A percentile compares a stretch with the other conserved stretches of the same genome.
phyloP scores from a whole-genome alignment of 1,140 invertebrate genomes.

The Papilio xuthus region DNA sequence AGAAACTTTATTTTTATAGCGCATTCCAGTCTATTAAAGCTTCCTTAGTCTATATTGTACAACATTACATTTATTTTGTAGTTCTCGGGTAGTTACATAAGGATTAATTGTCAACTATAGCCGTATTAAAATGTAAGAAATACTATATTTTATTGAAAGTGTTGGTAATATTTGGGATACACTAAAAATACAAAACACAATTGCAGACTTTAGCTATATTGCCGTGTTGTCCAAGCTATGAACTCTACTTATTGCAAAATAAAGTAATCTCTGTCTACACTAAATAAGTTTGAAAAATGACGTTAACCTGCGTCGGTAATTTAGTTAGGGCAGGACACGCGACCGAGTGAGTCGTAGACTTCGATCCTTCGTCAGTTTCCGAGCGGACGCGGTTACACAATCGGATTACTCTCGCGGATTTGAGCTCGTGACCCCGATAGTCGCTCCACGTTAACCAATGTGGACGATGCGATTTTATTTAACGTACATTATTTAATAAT shows the following conservation, averaged over 20 bases:
- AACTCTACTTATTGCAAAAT: no score
- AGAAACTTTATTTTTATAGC: conserved; percentile 19
- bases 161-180: not conserved
- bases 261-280: not conserved
- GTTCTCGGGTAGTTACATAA: not conserved
- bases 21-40: conserved; percentile 29
- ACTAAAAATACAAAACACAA: not conserved
- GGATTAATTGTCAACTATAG: not conserved
- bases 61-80: not conserved
- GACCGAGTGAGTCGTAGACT: conserved; percentile 55
- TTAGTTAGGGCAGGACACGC: conserved; percentile 59
- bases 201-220: not conserved
- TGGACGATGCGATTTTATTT: conserved; percentile 33
- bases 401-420: conserved; percentile 70
- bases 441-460: conserved; percentile 37
- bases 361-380: conserved; percentile 50
- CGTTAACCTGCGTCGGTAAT: conserved; percentile 54
- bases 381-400: conserved; percentile 51
- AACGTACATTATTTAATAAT: conserved; percentile 5
- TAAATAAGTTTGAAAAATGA: conserved; percentile 23
- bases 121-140: not conserved
- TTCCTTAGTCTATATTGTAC: conserved; percentile 4
- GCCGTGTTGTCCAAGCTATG: not conserved
- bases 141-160: not conserved
- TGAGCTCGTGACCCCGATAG: conserved; percentile 65